A percentile compares a stretch with the other conserved stretches of the same genome.
Evolutionary conservation across 2,113 vertebrate genomes (phyloP).

Genomic region (Notarius quadriscutis): DNA sequence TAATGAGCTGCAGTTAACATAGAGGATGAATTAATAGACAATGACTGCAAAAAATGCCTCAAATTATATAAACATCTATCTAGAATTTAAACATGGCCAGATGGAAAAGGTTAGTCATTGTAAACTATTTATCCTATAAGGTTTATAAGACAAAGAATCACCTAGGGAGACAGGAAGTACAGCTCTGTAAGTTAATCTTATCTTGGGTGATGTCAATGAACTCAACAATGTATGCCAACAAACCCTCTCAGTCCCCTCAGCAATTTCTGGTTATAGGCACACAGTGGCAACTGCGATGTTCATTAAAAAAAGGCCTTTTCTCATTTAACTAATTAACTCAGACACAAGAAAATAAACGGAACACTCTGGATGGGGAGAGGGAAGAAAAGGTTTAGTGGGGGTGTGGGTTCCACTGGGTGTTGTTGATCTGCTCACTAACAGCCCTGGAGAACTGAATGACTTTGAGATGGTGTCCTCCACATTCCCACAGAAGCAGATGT

Average conservation of each 20-base stretch:
- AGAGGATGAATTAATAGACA: conserved; percentile 33
- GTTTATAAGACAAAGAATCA: conserved; percentile 40
- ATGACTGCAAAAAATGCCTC: conserved; percentile 16
- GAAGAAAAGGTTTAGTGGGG: conserved; percentile 54
- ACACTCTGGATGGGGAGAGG: conserved; percentile 24
- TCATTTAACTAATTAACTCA: conserved; percentile 64
- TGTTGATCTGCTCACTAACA: conserved; percentile 51
- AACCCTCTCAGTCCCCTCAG: conserved; percentile 33
- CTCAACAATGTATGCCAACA: conserved; percentile 47
- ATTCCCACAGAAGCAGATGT: conserved; percentile 23
- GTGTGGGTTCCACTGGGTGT: conserved; percentile 33
- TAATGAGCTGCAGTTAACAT: conserved; percentile 45
- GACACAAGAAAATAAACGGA: conserved; percentile 46
- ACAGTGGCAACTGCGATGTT: conserved; percentile 46
- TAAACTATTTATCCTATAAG: conserved; percentile 24
- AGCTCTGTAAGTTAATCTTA: conserved; percentile 47
- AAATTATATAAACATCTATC: conserved; percentile 8
- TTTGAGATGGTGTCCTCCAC: conserved; percentile 61
- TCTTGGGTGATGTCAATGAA: conserved; percentile 49
- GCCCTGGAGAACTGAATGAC: conserved; percentile 56
- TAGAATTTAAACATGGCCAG: conserved; percentile 2
- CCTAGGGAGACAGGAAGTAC: conserved; percentile 20
- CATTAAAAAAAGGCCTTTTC: conserved; percentile 40
- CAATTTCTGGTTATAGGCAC: conserved; percentile 33
- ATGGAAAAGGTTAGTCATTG: neutral